A percentile compares a stretch with the other conserved stretches of the same genome.
Conservation (phyloP, 2,888 invertebrate species). For the Epinotia demarniana region DNA sequence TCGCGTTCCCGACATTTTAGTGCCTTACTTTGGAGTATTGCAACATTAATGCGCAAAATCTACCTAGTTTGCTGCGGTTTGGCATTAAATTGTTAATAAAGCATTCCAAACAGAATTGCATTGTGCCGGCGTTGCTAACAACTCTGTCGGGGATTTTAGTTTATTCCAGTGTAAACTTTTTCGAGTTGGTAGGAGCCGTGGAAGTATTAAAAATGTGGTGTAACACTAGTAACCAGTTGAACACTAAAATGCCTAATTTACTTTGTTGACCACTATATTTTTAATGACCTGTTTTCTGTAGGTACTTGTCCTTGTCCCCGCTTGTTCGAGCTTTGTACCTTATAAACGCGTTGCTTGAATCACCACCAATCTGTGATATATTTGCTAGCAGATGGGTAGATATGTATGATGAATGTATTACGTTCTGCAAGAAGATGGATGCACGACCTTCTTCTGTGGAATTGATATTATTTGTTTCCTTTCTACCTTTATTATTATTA, state of each 20-base stretch:
- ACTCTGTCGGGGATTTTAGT: constrained; percentile 39
- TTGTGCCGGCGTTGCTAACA: constrained; percentile 31
- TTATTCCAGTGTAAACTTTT: neutral
- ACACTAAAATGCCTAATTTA: neutral
- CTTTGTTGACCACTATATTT: neutral
- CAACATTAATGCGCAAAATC: constrained; percentile 39
- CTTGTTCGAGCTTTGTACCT: too few species aligned
- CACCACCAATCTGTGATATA: too few species aligned
- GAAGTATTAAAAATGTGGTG: neutral
- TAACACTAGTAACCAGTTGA: neutral
- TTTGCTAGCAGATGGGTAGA: too few species aligned
- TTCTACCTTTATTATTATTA: too few species aligned
- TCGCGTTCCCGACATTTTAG: constrained; percentile 29
- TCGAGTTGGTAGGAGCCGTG: neutral
- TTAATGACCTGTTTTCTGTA: neutral
- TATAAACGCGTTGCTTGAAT: too few species aligned
- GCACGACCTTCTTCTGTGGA: too few species aligned
- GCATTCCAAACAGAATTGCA: constrained; percentile 42
- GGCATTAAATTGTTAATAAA: constrained; percentile 41
- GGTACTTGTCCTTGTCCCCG: too few species aligned
- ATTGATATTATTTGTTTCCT: too few species aligned
- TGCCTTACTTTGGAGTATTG: constrained; percentile 27
- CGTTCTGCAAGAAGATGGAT: too few species aligned
- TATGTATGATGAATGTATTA: too few species aligned
- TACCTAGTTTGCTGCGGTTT: constrained; percentile 37